Evolutionary conservation across 2,888 invertebrate species (phyloP).

Genomic region (Rotaria sp.): DNA sequence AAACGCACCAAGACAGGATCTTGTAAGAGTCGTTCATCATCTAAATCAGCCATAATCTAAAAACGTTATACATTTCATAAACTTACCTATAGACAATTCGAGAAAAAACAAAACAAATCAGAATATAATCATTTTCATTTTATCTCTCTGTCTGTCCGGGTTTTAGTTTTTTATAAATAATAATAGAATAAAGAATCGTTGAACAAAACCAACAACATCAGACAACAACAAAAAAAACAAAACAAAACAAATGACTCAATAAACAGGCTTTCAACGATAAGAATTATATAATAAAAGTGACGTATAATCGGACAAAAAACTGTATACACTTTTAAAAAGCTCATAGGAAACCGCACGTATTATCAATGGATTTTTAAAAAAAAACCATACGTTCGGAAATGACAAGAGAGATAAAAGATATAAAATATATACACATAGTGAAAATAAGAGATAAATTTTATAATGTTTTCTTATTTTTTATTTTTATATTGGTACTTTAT

Average conservation of each 20-base stretch:
- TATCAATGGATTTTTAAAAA: background rate
- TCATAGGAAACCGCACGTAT: background rate
- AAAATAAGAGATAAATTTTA: background rate
- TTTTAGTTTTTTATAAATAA: background rate
- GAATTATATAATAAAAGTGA: background rate
- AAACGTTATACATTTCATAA: background rate
- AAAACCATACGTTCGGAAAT: background rate
- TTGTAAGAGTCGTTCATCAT: conserved; percentile 19
- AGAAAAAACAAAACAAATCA: background rate
- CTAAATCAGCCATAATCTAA: conserved; percentile 17
- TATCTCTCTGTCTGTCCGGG: background rate
- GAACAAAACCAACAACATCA: conserved; percentile 3
- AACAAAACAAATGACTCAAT: background rate
- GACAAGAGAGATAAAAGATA: conserved; percentile 15
- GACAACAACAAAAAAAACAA: background rate
- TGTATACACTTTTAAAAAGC: conserved; percentile 15
- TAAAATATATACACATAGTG: background rate
- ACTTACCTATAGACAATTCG: background rate
- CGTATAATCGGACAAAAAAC: background rate
- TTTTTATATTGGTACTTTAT: background rate
- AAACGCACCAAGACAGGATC: background rate
- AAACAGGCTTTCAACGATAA: background rate
- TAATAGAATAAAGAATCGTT: background rate
- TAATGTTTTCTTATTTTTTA: too few species aligned
- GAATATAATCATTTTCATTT: background rate